Percentiles rank a stretch among this genome's conserved stretches.
Evolutionary conservation across 2,888 invertebrate species (phyloP).

Genomic region (Lycaena phlaeas): DNA sequence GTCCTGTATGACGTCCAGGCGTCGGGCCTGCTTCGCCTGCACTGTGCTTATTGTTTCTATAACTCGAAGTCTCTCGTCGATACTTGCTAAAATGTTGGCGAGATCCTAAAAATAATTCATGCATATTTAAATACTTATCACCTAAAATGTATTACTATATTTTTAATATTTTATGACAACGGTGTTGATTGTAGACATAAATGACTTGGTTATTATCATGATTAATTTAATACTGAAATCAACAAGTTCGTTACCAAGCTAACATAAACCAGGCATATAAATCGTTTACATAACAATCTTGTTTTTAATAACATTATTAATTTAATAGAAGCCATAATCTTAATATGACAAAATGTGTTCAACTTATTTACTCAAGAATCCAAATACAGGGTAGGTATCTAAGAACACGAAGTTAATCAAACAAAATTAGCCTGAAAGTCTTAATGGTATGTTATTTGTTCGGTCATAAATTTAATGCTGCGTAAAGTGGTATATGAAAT

Average conservation of each 20-base stretch:
- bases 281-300: background rate
- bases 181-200: background rate
- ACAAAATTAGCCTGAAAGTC: background rate
- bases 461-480: background rate
- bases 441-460: background rate
- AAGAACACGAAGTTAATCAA: background rate
- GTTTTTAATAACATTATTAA: conserved; percentile 3
- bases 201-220: background rate
- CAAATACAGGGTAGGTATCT: no score
- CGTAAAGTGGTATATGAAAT: background rate
- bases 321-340: no score
- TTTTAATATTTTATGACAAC: background rate
- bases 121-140: background rate
- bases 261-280: background rate
- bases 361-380: background rate
- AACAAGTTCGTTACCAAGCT: background rate
- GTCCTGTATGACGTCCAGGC: conserved; percentile 61
- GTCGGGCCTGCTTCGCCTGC: conserved; percentile 54
- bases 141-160: background rate
- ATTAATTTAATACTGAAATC: conserved; percentile 1
- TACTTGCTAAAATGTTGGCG: conserved; percentile 42
- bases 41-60: conserved; percentile 53
- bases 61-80: conserved; percentile 54
- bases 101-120: conserved; percentile 42
- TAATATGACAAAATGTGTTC: no score